These are phyloP conservation scores for Linnaemya tessellans DNA, from an alignment of 2,888 invertebrate genomes.

Conservation along the genomic window DNA sequence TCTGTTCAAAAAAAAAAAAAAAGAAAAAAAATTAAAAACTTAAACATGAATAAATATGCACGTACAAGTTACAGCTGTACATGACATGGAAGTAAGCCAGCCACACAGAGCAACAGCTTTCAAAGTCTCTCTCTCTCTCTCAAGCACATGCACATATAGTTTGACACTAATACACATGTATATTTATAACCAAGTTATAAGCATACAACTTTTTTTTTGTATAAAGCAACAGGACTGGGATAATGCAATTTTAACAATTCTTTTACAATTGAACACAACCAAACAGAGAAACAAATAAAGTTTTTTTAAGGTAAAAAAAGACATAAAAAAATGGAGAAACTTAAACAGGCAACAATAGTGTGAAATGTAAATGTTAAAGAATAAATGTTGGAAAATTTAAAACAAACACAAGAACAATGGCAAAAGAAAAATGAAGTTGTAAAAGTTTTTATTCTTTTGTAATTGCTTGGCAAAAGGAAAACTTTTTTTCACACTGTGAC, in stretches of 20 bases:
- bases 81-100: conserved; percentile 56
- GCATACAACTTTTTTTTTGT: not conserved
- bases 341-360: conserved; percentile 55
- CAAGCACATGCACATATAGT: not conserved
- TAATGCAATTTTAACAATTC: conserved; percentile 65
- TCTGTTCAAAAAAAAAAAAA: not conserved
- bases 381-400: conserved; percentile 13
- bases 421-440: conserved; percentile 27
- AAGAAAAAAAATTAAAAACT: not conserved
- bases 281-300: conserved; percentile 54
- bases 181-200: conserved; percentile 35
- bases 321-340: conserved; percentile 15
- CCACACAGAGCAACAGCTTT: conserved; percentile 49
- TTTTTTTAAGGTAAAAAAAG: conserved; percentile 8
- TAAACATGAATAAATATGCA: conserved; percentile 69
- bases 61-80: conserved; percentile 58
- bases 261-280: conserved; percentile 66
- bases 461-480: conserved; percentile 25
- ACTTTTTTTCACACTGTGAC: conserved; percentile 18
- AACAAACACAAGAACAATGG: conserved; percentile 51
- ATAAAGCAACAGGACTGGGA: conserved; percentile 62
- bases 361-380: conserved; percentile 63
- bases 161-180: conserved; percentile 31
- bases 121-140: not conserved
- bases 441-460: conserved; percentile 32